A percentile compares a stretch with the other conserved stretches of the same genome.
These are phyloP conservation scores for Acanthosepion esculentum DNA, from an alignment of 2,888 invertebrate species.

Conservation along the genomic window DNA sequence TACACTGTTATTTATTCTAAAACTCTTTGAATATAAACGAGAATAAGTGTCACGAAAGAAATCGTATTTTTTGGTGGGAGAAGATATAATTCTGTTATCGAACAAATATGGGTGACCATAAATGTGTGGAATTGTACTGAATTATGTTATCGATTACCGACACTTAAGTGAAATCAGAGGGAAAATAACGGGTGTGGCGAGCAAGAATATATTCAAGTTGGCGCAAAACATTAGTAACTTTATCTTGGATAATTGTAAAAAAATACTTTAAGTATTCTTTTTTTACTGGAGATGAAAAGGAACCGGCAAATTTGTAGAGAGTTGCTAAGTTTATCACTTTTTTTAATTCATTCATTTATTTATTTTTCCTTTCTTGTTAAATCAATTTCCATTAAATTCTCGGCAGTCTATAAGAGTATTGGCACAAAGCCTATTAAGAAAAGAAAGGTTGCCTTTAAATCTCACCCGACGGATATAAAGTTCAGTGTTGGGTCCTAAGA, in stretches of 20 bases:
- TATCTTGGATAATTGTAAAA: not conserved
- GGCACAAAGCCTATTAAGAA: constrained; percentile 6
- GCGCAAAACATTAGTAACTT: not conserved
- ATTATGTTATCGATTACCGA: not conserved
- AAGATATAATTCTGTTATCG: too few species aligned
- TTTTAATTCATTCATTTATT: too few species aligned
- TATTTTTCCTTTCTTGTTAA: not conserved
- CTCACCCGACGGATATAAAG: not conserved
- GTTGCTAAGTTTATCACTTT: not conserved
- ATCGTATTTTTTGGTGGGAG: too few species aligned
- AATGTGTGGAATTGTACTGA: not conserved
- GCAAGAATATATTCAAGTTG: not conserved
- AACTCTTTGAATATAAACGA: too few species aligned
- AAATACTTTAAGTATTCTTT: not conserved
- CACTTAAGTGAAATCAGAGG: not conserved
- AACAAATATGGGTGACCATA: not conserved
- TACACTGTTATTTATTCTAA: too few species aligned
- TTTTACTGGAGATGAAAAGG: not conserved
- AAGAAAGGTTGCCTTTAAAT: not conserved
- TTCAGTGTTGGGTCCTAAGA: not conserved
- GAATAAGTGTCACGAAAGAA: too few species aligned
- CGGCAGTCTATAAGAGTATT: not conserved
- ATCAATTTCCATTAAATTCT: constrained; percentile 20
- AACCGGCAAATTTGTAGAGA: not conserved
- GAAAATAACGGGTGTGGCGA: not conserved